A percentile compares a stretch with the other conserved stretches of the same genome.
Evolutionary conservation across 2,888 invertebrate genomes (phyloP).

Genomic region (Acutogordius australiensis): DNA sequence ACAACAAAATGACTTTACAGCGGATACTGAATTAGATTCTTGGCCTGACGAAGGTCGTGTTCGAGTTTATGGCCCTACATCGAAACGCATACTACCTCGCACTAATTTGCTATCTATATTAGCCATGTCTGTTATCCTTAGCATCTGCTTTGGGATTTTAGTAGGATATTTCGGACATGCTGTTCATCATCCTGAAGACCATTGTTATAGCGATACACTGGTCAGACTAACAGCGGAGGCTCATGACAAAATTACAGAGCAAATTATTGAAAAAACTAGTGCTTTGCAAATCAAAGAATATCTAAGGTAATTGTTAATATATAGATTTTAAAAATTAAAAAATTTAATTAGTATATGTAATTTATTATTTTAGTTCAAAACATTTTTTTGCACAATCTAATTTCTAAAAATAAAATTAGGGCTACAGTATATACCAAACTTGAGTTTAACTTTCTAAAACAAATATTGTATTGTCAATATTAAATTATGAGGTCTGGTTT

Average conservation of each 20-base stretch:
- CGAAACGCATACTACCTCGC: neutral
- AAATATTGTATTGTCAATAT: too few relatives aligned
- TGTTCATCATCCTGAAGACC: constrained; percentile 9
- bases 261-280: neutral
- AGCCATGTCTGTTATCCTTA: neutral
- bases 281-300: neutral
- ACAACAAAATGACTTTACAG: neutral
- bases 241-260: constrained; percentile 8
- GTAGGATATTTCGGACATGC: constrained; percentile 4
- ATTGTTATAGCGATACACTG: constrained; percentile 3
- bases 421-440: too few relatives aligned
- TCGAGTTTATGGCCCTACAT: neutral
- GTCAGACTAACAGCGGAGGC: neutral
- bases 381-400: too few relatives aligned
- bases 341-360: too few relatives aligned
- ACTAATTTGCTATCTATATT: neutral
- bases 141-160: neutral
- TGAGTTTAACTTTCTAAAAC: too few relatives aligned
- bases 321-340: too few relatives aligned
- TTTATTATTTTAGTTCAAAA: too few relatives aligned
- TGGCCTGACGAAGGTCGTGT: neutral
- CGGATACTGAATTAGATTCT: constrained; percentile 4
- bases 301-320: neutral
- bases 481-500: too few relatives aligned
- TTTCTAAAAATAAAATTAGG: too few relatives aligned